Evolutionary conservation across 2,113 vertebrate species (phyloP), one percentile per base, ranked within the genome.

Genomic region (Clarias magur): DNA sequence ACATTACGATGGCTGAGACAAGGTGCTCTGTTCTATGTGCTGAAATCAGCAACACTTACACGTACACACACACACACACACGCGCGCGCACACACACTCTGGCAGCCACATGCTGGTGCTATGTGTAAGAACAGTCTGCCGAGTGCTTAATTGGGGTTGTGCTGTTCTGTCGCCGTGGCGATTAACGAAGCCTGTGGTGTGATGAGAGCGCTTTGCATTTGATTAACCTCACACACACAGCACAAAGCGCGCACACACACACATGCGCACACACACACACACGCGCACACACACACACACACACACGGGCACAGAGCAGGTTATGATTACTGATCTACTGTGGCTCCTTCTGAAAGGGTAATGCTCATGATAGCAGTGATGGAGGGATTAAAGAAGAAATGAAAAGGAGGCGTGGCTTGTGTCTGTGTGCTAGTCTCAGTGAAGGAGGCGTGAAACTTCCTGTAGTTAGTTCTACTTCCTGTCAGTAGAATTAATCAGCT

Each of bases 261-360:
- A 62, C 86, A 81, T 17, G 42, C 80, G 83, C 15, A 88, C 91
- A 92, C 92, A 93, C 94, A 93, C 88, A 83, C 82, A 62, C 30
- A 75, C 25, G 63, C 84, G 86, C 72, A 82, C 65, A 57, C 48
- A 81, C 72, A 53, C 42, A 48, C 42, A 48, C 42, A 48, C 42
- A 83, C 72, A 56, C 23, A 25, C 82, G 80, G 15, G 85, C 90
- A 91, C 91, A 38, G 72, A 68, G 59, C 80, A 87, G 72, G 23
- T 53, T 75, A 10, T 75, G 21, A 53, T 25, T 53, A 53, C 38
- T 4, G 3, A 75, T 42, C 34, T 73, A 21, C 1, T 53, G 21
- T 13, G 34, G 9, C 7, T 75, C 42, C 42, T 53, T 75, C 38
- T 75, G 1, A 75, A 25, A 75, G 9, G 23, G 7, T 72, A 42